phyloP scores from a whole-genome alignment of 2,888 invertebrate species.

The Cremastinae sp. region DNA sequence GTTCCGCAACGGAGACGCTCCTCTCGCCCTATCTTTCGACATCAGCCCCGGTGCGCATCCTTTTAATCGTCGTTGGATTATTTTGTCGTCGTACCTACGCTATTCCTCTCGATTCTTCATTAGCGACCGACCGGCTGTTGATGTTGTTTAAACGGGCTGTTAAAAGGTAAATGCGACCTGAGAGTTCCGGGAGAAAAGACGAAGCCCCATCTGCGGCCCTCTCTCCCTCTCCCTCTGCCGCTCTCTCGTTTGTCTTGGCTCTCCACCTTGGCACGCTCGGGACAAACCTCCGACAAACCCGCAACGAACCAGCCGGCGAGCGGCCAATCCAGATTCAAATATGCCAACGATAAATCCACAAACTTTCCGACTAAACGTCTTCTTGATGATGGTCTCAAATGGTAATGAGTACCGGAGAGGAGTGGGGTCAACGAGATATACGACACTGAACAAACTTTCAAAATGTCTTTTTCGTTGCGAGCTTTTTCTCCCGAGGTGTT shows the following conservation, averaged over 20 bases:
- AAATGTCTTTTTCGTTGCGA: too few relatives aligned
- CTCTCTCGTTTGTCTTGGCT: slow-evolving; percentile 35
- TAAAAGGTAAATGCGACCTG: background rate
- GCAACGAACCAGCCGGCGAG: background rate
- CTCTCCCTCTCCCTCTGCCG: too few relatives aligned
- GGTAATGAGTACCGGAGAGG: slow-evolving; percentile 30
- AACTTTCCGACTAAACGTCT: slow-evolving; percentile 52
- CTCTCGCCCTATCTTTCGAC: too few relatives aligned
- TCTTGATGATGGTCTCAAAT: slow-evolving; percentile 51
- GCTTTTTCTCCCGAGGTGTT: too few relatives aligned
- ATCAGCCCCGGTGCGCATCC: too few relatives aligned
- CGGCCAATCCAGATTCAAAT: slow-evolving; percentile 46
- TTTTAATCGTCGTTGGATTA: too few relatives aligned
- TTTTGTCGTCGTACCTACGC: too few relatives aligned
- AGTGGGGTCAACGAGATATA: background rate
- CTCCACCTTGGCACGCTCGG: slow-evolving; percentile 5
- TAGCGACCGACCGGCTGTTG: too few relatives aligned
- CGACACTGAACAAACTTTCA: background rate
- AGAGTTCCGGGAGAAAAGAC: background rate
- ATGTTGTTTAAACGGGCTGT: too few relatives aligned
- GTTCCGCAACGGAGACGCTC: background rate
- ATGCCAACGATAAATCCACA: slow-evolving; percentile 44
- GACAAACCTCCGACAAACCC: background rate
- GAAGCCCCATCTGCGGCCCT: slow-evolving; percentile 20
- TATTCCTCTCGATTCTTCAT: too few relatives aligned